Evolutionary conservation across 2,797 vertebrate species (phyloP).

Genomic region (Melanotaenia pygmaea): DNA sequence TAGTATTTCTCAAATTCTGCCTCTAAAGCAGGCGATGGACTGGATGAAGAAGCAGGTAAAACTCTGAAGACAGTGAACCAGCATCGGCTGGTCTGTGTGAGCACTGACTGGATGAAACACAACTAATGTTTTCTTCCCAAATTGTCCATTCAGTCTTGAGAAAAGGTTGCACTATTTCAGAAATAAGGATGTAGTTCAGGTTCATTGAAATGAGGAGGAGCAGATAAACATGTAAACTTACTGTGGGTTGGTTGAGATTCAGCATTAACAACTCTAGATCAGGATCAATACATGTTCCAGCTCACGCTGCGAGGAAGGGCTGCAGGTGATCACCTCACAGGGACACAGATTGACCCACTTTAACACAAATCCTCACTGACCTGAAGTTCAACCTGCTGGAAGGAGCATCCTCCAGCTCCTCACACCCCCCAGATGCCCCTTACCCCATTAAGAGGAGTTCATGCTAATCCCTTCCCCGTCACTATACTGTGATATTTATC

Average conservation of each 20-base stretch:
- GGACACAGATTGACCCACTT: conserved; percentile 74
- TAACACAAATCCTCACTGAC: conserved; percentile 70
- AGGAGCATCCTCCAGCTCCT: conserved; percentile 26
- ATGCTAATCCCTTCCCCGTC: background rate
- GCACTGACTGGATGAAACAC: no score
- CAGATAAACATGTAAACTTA: no score
- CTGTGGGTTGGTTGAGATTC: no score
- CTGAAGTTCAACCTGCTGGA: conserved; percentile 32
- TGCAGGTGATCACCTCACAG: conserved; percentile 32
- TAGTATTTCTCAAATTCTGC: conserved; percentile 34
- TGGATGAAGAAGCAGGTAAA: background rate
- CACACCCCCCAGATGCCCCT: background rate
- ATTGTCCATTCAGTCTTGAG: no score
- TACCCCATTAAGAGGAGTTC: background rate
- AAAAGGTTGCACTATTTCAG: no score
- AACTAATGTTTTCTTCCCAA: no score
- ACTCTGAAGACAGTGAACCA: no score
- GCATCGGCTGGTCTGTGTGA: no score
- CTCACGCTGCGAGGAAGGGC: conserved; percentile 24
- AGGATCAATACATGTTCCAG: background rate
- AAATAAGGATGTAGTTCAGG: no score
- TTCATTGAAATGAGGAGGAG: no score
- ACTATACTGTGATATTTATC: no score
- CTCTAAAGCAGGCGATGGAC: conserved; percentile 6
- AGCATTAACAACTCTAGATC: no score